Percentiles rank a stretch among this genome's conserved stretches.
phyloP scores from a whole-genome alignment of 92 coral and sea anemone genomes.

The Zoanthus sansibaricus region DNA sequence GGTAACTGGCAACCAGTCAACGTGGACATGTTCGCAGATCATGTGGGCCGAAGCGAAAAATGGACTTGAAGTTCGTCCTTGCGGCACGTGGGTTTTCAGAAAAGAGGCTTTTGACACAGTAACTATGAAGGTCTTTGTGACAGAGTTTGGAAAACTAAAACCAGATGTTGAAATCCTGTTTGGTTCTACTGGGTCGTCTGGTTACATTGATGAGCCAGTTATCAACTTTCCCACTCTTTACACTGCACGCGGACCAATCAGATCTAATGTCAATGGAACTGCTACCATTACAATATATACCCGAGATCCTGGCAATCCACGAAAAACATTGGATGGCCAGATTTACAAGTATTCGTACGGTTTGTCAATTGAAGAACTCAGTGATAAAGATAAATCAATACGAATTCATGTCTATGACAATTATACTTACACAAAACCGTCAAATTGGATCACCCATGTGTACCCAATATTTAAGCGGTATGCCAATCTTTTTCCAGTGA shows the following conservation, averaged over 20 bases:
- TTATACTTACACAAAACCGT: constrained; percentile 6
- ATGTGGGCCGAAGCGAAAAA: constrained; percentile 70
- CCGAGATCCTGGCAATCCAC: constrained; percentile 70
- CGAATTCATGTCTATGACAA: constrained; percentile 59
- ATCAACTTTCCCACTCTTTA: constrained; percentile 6
- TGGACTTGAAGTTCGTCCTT: constrained; percentile 78
- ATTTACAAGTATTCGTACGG: constrained; percentile 59
- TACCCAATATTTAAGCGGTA: constrained; percentile 83
- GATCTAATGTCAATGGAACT: constrained; percentile 61
- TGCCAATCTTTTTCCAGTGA: constrained; percentile 84
- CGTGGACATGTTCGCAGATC: constrained; percentile 43
- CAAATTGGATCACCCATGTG: constrained; percentile 78
- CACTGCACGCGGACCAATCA: background rate
- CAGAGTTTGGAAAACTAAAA: constrained; percentile 70
- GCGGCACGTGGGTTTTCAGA: constrained; percentile 64
- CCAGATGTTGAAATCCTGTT: constrained; percentile 42
- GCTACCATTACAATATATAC: constrained; percentile 47
- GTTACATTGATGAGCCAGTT: constrained; percentile 32
- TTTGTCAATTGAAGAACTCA: constrained; percentile 28
- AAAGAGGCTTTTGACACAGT: constrained; percentile 63
- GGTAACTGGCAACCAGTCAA: constrained; percentile 63
- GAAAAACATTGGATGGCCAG: constrained; percentile 79
- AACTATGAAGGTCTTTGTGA: constrained; percentile 61
- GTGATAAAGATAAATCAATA: constrained; percentile 44
- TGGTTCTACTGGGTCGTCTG: constrained; percentile 21